Evolutionary conservation across 2,797 vertebrate genomes (phyloP), one percentile per base, ranked within the genome.

Genomic region (Halcyon chelicuti): DNA sequence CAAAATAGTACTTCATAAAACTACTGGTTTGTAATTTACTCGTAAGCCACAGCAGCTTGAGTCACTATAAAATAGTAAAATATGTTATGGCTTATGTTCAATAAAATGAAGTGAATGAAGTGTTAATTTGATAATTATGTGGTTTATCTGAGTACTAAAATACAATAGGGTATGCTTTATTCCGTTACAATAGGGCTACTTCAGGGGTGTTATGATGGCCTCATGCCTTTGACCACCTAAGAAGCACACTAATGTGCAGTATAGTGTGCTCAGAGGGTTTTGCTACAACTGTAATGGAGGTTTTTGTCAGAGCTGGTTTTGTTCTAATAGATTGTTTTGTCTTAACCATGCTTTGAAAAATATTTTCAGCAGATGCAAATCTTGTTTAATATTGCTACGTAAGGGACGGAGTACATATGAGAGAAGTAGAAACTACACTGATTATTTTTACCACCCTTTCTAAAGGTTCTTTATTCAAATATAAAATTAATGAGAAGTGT

Each of bases 111-210:
- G 47, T 14, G 58, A 80, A 61, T 25, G 44, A 68, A 94, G 86
- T 90, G 91, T 79, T 95, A 91, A 93, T 96, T 91, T 86, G 93
- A 80, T 93, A 93, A 94, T 73, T 88, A 40, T n/a, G 75, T 80
- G 63, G 66, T 82, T 82, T 71, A 70, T 85, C 83, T 63, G 46
- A 60, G 62, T 26, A 28, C 58, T 44, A 17, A 65, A 83, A 37
- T 52, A 79, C 63, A 61, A 37, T 17, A 40, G 49, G 54, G 6
- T 37, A 47, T 23, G 37, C 9, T 44, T 94, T 77, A 58, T 47
- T 94, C 73, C 42, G n/a, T 70, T 73, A 16, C 13, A 62, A 44
- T 33, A 52, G 40, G 40, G 37, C 57, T 44, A 10, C 82, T 61
- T 85, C 37, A 17, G 61, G 65, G 22, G 22, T 37, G 9, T 75